Base-by-base conservation (phyloP, 2,797 vertebrate genomes). In the Distichodus sexfasciatus region DNA sequence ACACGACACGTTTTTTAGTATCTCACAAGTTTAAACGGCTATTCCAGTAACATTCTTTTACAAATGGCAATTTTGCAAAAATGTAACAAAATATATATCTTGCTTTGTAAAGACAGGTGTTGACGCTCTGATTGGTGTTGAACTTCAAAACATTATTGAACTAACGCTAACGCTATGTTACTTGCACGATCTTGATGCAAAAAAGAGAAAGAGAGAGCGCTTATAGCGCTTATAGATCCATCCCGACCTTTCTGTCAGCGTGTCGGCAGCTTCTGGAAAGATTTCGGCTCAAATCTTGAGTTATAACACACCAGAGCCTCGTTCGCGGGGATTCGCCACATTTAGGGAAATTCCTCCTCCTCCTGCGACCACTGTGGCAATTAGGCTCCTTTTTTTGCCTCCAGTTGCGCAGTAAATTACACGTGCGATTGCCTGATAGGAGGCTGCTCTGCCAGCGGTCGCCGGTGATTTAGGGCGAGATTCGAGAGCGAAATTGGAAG, bases 331-430 rank as follows among this genome's bases (percentile, higher is more conserved):
- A 31, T 26, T 24, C 57, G 55, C 51, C 17, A 29, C 64, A 62
- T 67, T 73, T 67, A 40, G 23, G 40, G n/a, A 55, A n/a, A 48
- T 64, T 69, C 35, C 53, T 66, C 46, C 35, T 50, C 41, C n/a
- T n/a, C n/a, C n/a, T n/a, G n/a, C n/a, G n/a, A 17, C 65, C 65
- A 38, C 43, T 17, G 26, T 35, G 31, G 47, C 55, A 73, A 73
- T 62, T 55, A 47, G 48, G 31, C 38, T 41, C 51, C 23, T 46
- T 61, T 67, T 73, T 67, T n/a, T n/a, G n/a, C n/a, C n/a, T 73
- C 64, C 48, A 73, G 47, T 73, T 67, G 51, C 57, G 62, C 47
- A 28, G 57, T 67, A 59, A 67, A 62, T 53, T 73, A 66, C 57
- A 46, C 7, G 11, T 35, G 55, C 64, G 11, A 48, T 73, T 73